Percentiles rank a stretch among this genome's conserved stretches.
These are phyloP conservation scores for Platycercus adscitus DNA, from an alignment of 2,113 vertebrate species.

Conservation along the genomic window DNA sequence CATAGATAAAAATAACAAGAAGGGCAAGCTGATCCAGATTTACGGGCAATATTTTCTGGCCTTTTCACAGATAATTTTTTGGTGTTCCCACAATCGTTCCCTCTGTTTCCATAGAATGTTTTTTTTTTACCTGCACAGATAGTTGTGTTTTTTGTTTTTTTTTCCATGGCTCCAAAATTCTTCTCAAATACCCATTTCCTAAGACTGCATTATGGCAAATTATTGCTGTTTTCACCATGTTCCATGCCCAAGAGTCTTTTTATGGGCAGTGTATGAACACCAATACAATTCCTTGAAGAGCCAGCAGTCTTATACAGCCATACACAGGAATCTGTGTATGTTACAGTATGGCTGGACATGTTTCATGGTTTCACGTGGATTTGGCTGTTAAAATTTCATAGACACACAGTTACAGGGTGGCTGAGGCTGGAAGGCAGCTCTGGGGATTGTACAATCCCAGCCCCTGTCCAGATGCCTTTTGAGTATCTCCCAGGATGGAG, in stretches of 20 bases:
- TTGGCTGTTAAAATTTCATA: background rate
- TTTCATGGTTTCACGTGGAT: background rate
- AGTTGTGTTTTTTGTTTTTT: background rate
- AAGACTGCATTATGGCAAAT: background rate
- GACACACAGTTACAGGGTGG: background rate
- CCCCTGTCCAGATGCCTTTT: background rate
- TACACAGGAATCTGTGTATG: background rate
- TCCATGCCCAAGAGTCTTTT: background rate
- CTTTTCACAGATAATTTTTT: background rate
- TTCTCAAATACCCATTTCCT: background rate
- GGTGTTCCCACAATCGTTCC: background rate
- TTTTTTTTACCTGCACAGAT: background rate
- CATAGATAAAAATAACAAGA: background rate
- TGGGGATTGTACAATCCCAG: background rate
- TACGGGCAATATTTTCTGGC: background rate
- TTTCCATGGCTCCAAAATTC: background rate
- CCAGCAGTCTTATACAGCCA: background rate
- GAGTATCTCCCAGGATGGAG: background rate
- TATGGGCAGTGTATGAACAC: background rate
- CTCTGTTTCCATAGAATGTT: rapidly evolving
- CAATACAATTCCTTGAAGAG: background rate
- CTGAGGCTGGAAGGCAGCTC: background rate
- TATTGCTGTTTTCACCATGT: background rate
- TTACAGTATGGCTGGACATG: background rate
- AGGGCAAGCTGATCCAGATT: background rate